Conservation (phyloP, 2,888 invertebrate species). For the Tipula unca region DNA sequence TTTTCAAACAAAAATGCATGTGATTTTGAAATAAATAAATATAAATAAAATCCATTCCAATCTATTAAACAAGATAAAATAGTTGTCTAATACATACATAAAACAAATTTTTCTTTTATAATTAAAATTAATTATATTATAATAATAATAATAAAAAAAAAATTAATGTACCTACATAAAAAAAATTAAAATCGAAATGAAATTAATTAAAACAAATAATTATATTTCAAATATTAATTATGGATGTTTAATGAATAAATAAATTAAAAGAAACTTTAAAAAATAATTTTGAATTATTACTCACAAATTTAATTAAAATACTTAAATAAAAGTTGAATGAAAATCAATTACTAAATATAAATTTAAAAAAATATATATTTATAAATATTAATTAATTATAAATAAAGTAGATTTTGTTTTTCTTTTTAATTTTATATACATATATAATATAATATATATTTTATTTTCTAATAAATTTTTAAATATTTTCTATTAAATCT, state of each 20-base stretch:
- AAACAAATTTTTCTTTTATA: not conserved
- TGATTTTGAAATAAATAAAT: not conserved
- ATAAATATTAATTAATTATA: not conserved
- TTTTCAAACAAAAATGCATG: not conserved
- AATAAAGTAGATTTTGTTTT: not conserved
- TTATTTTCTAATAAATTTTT: not conserved
- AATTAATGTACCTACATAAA: constrained; percentile 1
- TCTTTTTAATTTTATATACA: not conserved
- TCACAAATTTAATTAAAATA: not conserved
- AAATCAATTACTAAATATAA: not conserved
- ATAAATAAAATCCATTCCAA: not conserved
- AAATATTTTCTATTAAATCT: not conserved
- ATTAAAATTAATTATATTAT: not conserved
- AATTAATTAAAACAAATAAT: not conserved
- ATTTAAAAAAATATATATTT: not conserved
- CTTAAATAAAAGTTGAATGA: not conserved
- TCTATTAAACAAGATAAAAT: not conserved
- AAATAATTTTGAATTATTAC: not conserved
- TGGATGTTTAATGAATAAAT: not conserved
- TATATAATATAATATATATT: not conserved
- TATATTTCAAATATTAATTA: not conserved
- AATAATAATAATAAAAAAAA: not conserved
- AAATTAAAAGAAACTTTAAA: not conserved
- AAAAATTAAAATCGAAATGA: not conserved
- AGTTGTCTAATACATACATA: not conserved